Evolutionary conservation across 2,113 vertebrate genomes (phyloP).

Genomic region (Tenebrosternarchus preto): DNA sequence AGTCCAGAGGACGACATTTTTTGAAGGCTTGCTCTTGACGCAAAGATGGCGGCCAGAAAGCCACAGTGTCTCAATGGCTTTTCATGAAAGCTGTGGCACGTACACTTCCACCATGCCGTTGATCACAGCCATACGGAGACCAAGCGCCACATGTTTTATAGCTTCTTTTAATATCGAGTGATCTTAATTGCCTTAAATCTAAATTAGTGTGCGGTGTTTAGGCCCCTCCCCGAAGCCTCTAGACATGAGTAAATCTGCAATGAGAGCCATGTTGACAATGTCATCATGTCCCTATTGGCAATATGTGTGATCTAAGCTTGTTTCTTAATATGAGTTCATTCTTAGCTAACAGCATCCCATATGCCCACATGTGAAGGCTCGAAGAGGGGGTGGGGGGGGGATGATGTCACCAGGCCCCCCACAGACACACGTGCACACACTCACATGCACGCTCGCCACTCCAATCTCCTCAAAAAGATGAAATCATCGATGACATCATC

Average conservation of each 20-base stretch:
- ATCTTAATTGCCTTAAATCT: constrained; percentile 9
- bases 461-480: constrained; percentile 32
- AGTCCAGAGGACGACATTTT: too few species aligned
- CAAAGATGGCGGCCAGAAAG: constrained; percentile 3
- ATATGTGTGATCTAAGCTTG: constrained; percentile 8
- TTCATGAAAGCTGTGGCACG: not conserved
- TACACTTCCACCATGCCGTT: not conserved
- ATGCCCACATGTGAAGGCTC: not conserved
- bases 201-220: not conserved
- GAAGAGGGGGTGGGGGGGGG: too few species aligned
- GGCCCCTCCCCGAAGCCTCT: not conserved
- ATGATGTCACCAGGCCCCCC: constrained; percentile 47
- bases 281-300: not conserved
- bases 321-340: constrained; percentile 21
- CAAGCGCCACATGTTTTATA: not conserved
- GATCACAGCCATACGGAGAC: not conserved
- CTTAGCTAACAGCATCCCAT: not conserved
- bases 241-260: not conserved
- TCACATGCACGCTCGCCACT: constrained; percentile 15
- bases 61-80: constrained; percentile 11
- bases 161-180: constrained; percentile 18
- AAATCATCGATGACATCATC: constrained; percentile 51
- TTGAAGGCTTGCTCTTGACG: too few species aligned
- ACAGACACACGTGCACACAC: not conserved
- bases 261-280: not conserved